Percentiles rank a stretch among this genome's conserved stretches.
Conservation (phyloP, 2,888 invertebrate species). For the Chaitophorus viminalis region DNA sequence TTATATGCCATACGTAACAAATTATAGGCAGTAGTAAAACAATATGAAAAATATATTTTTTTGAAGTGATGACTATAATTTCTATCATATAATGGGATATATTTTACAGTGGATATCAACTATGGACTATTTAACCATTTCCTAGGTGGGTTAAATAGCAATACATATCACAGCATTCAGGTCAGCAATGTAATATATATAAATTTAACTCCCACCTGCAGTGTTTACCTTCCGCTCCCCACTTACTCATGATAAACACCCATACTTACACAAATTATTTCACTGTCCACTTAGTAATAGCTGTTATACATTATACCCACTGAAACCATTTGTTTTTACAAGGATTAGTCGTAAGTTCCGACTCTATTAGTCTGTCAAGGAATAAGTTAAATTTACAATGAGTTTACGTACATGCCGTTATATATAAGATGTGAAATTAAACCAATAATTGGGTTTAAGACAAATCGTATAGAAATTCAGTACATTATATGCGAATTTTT, state of each 20-base stretch:
- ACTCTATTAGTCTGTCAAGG: background rate
- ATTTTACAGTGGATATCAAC: background rate
- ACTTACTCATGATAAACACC: too few species aligned
- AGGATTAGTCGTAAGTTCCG: constrained; percentile 13
- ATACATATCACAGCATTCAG: background rate
- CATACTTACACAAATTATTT: background rate
- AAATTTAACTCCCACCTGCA: background rate
- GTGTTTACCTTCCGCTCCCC: background rate
- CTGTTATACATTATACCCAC: constrained; percentile 14
- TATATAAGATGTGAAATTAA: background rate
- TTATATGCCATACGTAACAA: too few species aligned
- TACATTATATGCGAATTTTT: too few species aligned
- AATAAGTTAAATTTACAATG: background rate
- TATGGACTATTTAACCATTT: background rate
- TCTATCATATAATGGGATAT: background rate
- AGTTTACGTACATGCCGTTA: background rate
- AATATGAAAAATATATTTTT: too few species aligned
- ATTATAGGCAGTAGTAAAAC: too few species aligned
- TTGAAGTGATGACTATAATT: background rate
- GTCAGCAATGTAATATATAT: background rate
- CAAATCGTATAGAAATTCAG: background rate
- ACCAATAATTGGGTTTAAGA: background rate
- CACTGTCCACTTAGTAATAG: background rate
- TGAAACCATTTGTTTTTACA: background rate
- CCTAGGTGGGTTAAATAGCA: background rate